Evolutionary conservation across 2,113 vertebrate genomes (phyloP).

Genomic region (Lepidothrix coronata): DNA sequence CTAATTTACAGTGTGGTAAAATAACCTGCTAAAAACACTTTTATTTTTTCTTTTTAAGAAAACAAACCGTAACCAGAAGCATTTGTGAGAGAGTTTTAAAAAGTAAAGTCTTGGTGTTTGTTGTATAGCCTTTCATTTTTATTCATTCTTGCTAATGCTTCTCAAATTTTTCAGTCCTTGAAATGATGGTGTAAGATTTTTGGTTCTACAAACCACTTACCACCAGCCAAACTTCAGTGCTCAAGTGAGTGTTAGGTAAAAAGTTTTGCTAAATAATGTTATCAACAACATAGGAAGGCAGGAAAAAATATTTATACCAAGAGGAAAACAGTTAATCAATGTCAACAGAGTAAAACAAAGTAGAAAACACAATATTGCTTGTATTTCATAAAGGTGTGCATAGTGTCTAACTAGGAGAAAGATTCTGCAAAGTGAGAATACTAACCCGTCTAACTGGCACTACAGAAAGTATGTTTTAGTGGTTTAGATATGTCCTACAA

Average conservation of each 20-base stretch:
- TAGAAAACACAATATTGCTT: background rate
- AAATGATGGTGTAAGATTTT: background rate
- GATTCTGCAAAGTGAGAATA: background rate
- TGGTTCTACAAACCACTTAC: background rate
- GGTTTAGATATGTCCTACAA: background rate
- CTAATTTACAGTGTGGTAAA: background rate
- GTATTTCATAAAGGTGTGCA: background rate
- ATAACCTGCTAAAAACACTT: background rate
- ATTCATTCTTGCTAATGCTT: background rate
- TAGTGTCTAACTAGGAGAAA: background rate
- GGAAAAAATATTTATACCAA: background rate
- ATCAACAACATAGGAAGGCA: background rate
- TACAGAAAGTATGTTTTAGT: background rate
- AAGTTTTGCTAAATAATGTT: background rate
- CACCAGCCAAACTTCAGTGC: background rate
- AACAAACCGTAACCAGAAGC: background rate
- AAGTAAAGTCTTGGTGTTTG: background rate
- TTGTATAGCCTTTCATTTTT: conserved; percentile 3
- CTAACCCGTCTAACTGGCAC: background rate
- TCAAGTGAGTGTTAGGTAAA: background rate
- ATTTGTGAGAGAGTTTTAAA: background rate
- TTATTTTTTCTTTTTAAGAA: background rate
- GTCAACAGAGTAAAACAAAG: background rate
- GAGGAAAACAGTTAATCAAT: background rate
- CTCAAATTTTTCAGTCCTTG: background rate